A percentile compares a stretch with the other conserved stretches of the same genome.
These are phyloP conservation scores for Plestiodon gilberti DNA, from an alignment of 2,113 vertebrate species.

Conservation along the genomic window DNA sequence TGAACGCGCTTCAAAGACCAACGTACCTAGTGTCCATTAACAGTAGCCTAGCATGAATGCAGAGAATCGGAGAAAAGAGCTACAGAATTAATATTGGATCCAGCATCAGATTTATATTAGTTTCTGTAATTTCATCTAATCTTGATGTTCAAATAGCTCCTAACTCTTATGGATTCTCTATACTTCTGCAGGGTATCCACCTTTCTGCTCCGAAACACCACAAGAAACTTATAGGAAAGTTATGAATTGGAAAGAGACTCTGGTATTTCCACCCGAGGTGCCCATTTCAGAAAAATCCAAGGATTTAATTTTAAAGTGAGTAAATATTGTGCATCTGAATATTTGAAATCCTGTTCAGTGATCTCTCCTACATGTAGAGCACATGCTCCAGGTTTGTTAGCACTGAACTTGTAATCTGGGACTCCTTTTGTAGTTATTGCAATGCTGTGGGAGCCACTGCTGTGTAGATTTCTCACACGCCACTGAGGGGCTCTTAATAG, in stretches of 20 bases:
- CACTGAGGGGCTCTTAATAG: background rate
- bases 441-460: background rate
- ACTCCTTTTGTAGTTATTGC: background rate
- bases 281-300: conserved; percentile 97
- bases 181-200: conserved; percentile 88
- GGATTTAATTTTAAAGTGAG: conserved; percentile 92
- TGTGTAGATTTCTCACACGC: background rate
- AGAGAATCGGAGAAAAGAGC: background rate
- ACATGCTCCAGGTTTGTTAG: background rate
- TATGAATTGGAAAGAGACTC: conserved; percentile 99
- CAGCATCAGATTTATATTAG: background rate
- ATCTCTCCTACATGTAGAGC: background rate
- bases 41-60: too few relatives aligned
- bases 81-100: background rate
- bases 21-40: too few relatives aligned
- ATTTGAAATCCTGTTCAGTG: background rate
- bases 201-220: conserved; percentile 97
- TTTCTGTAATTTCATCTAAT: background rate
- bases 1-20: too few relatives aligned
- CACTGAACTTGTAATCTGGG: background rate
- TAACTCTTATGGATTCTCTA: background rate
- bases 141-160: background rate
- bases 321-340: conserved; percentile 29
- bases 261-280: conserved; percentile 96
- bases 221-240: conserved; percentile 99